Percentiles rank a stretch among this genome's conserved stretches.
These are phyloP conservation scores for Drosophila tsacasi DNA, from an alignment of 1,140 invertebrate species.

Conservation along the genomic window DNA sequence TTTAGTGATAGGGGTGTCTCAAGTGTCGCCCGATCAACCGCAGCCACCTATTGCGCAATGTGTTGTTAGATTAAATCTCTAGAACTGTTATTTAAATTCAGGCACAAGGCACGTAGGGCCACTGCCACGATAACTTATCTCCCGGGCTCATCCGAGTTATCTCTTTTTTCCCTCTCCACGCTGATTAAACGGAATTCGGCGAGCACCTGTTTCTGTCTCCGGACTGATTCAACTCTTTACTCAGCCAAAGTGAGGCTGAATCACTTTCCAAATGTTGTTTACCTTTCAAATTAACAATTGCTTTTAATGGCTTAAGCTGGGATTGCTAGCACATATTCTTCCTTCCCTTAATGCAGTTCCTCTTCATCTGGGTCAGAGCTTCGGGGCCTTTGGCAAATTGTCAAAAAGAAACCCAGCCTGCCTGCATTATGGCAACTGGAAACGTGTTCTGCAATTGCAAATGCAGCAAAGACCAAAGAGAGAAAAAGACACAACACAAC, in stretches of 20 bases:
- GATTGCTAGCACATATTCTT: background rate
- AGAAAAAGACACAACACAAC: conserved; percentile 18
- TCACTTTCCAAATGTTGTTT: conserved; percentile 16
- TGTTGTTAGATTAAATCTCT: conserved; percentile 42
- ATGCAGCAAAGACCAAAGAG: conserved; percentile 20
- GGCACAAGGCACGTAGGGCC: conserved; percentile 30
- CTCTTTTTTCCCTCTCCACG: conserved; percentile 1
- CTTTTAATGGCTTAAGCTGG: background rate
- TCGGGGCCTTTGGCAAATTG: conserved; percentile 35
- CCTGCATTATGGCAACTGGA: conserved; percentile 45
- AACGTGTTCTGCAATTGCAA: conserved; percentile 43
- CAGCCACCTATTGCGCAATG: conserved; percentile 41
- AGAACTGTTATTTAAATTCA: conserved; percentile 47
- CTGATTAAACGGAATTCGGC: conserved; percentile 21
- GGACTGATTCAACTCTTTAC: conserved; percentile 22
- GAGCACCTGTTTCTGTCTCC: conserved; percentile 20
- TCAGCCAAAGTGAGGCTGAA: conserved; percentile 19
- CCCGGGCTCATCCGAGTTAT: conserved; percentile 37
- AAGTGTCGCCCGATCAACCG: conserved; percentile 41
- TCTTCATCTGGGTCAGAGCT: conserved; percentile 32
- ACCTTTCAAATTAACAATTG: background rate
- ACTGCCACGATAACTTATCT: conserved; percentile 45
- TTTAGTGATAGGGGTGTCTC: conserved; percentile 20
- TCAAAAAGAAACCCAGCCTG: conserved; percentile 28
- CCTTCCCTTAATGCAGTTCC: conserved; percentile 7